phyloP scores from a whole-genome alignment of 2,888 invertebrate genomes.

The Pandemis corylana region DNA sequence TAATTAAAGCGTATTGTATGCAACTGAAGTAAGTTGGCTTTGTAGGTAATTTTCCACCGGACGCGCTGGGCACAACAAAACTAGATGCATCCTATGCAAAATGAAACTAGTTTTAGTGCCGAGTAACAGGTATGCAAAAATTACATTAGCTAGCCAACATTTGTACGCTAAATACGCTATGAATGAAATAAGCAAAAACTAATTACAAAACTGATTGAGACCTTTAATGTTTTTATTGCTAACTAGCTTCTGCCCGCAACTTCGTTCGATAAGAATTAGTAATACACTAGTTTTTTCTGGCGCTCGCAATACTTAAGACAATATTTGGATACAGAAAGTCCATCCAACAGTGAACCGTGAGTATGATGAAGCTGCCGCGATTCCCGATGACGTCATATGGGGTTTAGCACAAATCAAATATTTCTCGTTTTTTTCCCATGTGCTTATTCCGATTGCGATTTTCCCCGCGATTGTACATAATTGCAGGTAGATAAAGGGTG shows the following conservation, averaged over 20 bases:
- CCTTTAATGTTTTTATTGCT: background rate
- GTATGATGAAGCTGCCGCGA: background rate
- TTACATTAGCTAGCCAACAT: background rate
- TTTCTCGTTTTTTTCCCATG: background rate
- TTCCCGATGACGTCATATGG: background rate
- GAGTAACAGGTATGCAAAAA: background rate
- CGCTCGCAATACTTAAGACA: too few species aligned
- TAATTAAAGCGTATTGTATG: background rate
- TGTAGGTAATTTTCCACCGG: constrained; percentile 20
- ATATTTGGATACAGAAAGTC: background rate
- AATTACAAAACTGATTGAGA: background rate
- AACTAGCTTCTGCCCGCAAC: too few species aligned
- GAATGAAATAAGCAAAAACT: background rate
- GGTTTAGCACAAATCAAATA: background rate
- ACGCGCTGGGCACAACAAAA: constrained; percentile 27
- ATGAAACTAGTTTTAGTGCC: background rate
- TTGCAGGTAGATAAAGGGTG: constrained; percentile 40
- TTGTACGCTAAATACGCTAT: background rate
- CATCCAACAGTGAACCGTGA: background rate
- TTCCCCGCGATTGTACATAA: constrained; percentile 23
- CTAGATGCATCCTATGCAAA: constrained; percentile 21
- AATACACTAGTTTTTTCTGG: too few species aligned
- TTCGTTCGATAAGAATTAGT: too few species aligned
- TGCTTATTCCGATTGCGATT: background rate
- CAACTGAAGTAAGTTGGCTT: background rate